These are phyloP conservation scores for Drosophila tani DNA, from an alignment of 1,140 invertebrate species.

Conservation along the genomic window DNA sequence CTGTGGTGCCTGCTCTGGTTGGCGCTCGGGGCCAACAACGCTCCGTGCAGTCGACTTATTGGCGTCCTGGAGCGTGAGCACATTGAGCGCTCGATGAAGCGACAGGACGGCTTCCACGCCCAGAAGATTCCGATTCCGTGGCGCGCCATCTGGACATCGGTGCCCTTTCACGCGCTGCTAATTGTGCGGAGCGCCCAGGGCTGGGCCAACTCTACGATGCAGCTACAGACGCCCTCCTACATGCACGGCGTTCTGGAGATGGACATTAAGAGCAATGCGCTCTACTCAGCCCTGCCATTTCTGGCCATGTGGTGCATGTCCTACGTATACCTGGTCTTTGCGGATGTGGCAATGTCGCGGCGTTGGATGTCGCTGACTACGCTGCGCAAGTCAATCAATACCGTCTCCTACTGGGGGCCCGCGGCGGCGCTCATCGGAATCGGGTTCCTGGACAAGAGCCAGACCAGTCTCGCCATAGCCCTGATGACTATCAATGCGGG, in stretches of 20 bases:
- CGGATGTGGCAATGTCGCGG: conserved; percentile 57
- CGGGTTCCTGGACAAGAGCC: conserved; percentile 85
- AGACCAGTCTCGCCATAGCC: conserved; percentile 86
- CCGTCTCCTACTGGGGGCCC: conserved; percentile 87
- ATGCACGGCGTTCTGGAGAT: conserved; percentile 89
- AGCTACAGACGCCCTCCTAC: conserved; percentile 92
- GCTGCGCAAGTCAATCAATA: conserved; percentile 89
- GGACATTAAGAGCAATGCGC: conserved; percentile 90
- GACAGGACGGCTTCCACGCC: conserved; percentile 69
- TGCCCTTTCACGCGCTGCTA: conserved; percentile 94
- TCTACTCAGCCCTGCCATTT: conserved; percentile 92
- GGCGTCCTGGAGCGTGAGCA: conserved; percentile 87
- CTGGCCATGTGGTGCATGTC: conserved; percentile 89
- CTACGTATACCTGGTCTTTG: conserved; percentile 86
- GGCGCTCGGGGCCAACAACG: conserved; percentile 88
- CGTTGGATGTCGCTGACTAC: conserved; percentile 65
- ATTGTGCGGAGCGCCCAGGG: conserved; percentile 94
- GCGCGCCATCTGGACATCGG: conserved; percentile 90
- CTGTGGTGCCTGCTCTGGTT: conserved; percentile 88
- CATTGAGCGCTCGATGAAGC: conserved; percentile 86
- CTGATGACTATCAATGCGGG: conserved; percentile 90
- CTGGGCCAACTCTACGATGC: conserved; percentile 96
- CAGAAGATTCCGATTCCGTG: conserved; percentile 88
- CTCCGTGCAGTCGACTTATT: conserved; percentile 87
- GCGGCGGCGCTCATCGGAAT: conserved; percentile 87